Evolutionary conservation across 2,797 vertebrate species (phyloP), one percentile per base, ranked within the genome.

Genomic region (Propithecus deckenii): DNA sequence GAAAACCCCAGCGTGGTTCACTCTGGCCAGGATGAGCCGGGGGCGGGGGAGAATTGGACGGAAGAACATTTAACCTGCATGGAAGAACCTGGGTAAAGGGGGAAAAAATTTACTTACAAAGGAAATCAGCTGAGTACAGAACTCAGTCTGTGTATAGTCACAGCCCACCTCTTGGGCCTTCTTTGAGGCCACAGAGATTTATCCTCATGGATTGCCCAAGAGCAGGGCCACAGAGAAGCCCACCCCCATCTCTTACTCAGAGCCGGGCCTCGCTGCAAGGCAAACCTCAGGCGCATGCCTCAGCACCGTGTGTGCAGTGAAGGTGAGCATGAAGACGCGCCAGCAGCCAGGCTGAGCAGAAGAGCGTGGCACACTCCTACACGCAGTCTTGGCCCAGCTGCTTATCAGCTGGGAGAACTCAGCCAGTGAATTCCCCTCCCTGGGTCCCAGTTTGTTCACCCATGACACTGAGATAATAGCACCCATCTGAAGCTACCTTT

Each of bases 301-400:
- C 3, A 7, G 25, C 18, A 38, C 43, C 13, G 0, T 4, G 0
- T 15, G 13, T 35, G 7, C 35, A 18, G 30, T 9, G 35, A 76
- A 2, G 6, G 38, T 1, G 12, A 59, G 13, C 12, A 13, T 0
- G 11, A 17, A 9, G 35, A 63, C 15, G 4, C 23, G 2, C 8
- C 15, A 55, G 38, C 35, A 17, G 15, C 2, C 30, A 1, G 28
- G 18, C 92, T 23, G 23, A 30, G 43, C 22, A 5, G 38, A 76
- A 52, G 11, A 30, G 1, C 14, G 2, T 18, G 28, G 46, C 35
- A 50, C 41, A 48, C 22, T 25, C 48, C 11, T 30, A 20, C 61
- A 25, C 4, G 41, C 63, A n/a, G 1, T 30, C 50, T n/a, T 7
- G n/a, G 22, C 25, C 28, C 30, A 30, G 14, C 5, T n/a, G 1